Conservation (phyloP, 2,888 invertebrate genomes). For the Sialis fuliginosa region DNA sequence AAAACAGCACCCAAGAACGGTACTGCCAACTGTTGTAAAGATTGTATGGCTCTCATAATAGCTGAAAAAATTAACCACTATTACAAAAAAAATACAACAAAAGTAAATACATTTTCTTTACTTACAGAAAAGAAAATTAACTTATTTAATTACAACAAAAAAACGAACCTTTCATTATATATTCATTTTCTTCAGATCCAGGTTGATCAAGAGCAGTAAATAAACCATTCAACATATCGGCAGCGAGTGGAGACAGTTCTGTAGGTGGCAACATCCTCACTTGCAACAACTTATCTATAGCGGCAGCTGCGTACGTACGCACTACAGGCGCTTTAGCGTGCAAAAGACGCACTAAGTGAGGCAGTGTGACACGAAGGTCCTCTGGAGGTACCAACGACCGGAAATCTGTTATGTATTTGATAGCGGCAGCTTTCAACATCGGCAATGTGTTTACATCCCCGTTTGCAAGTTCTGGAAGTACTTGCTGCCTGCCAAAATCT, state of each 20-base stretch:
- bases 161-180: constrained; percentile 76
- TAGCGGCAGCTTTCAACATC: constrained; percentile 87
- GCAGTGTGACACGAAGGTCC: constrained; percentile 53
- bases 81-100: background rate
- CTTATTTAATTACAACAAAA: constrained; percentile 1
- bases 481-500: constrained; percentile 37
- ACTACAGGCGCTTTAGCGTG: constrained; percentile 67
- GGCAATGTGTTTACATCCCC: constrained; percentile 62
- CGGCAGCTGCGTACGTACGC: constrained; percentile 87
- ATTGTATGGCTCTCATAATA: constrained; percentile 74
- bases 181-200: constrained; percentile 84
- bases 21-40: constrained; percentile 63
- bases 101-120: too few species aligned
- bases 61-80: constrained; percentile 32
- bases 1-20: constrained; percentile 65
- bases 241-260: constrained; percentile 46
- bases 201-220: constrained; percentile 55
- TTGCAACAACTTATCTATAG: constrained; percentile 72
- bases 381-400: constrained; percentile 74
- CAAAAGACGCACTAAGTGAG: constrained; percentile 63
- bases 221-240: constrained; percentile 52
- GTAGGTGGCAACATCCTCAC: constrained; percentile 40
- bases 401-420: constrained; percentile 94
- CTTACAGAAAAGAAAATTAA: constrained; percentile 1
- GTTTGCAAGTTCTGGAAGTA: constrained; percentile 59